phyloP scores from a whole-genome alignment of 2,888 invertebrate species.

The Protonemura montana region DNA sequence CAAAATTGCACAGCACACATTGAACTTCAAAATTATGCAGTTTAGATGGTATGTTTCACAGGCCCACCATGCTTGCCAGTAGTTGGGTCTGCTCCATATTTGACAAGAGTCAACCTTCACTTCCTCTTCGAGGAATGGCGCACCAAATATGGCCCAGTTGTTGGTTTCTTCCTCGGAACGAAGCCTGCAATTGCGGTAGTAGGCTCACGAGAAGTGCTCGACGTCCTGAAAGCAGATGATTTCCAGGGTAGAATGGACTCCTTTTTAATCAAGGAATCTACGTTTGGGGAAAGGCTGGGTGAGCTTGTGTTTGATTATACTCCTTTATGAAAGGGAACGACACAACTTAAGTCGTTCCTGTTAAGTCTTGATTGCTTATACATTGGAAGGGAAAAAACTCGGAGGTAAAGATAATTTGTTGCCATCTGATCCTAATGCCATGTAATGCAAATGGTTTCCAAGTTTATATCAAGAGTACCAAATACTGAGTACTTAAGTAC shows the following conservation, averaged over 20 bases:
- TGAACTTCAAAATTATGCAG: too few species aligned
- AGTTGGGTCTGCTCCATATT: conserved; percentile 49
- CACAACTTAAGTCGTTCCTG: not conserved
- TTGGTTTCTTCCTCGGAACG: conserved; percentile 50
- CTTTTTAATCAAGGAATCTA: conserved; percentile 26
- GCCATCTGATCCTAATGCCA: too few species aligned
- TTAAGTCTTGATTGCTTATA: too few species aligned
- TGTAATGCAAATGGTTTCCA: too few species aligned
- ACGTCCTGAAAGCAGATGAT: conserved; percentile 49
- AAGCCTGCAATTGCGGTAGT: conserved; percentile 47
- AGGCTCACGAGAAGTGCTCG: conserved; percentile 48
- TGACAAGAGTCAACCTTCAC: conserved; percentile 47
- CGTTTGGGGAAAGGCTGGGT: conserved; percentile 45
- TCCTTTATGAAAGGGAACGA: not conserved
- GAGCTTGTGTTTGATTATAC: not conserved
- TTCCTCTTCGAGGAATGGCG: conserved; percentile 48
- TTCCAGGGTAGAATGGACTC: conserved; percentile 50
- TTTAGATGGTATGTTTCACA: conserved; percentile 26
- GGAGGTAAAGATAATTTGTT: too few species aligned
- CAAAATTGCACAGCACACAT: too few species aligned
- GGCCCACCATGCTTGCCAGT: conserved; percentile 51
- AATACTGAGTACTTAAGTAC: too few species aligned
- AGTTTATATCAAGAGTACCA: too few species aligned
- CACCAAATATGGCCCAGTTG: conserved; percentile 49
- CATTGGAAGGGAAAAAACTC: too few species aligned